phyloP scores from a whole-genome alignment of 2,797 vertebrate genomes.

The Meriones psammophilus region DNA sequence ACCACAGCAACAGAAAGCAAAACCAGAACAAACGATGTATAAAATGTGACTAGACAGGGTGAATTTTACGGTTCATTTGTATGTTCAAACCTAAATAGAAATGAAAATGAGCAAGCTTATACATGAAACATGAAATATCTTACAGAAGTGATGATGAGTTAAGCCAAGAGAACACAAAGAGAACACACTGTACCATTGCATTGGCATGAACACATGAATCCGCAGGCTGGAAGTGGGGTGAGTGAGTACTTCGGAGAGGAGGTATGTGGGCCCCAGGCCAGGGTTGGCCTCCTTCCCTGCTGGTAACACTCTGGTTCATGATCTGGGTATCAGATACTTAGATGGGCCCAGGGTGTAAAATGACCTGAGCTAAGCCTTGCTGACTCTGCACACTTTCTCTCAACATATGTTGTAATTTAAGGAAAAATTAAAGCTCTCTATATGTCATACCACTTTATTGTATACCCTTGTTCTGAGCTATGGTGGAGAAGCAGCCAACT shows the following conservation, averaged over 20 bases:
- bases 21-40: background rate
- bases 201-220: background rate
- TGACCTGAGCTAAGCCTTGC: background rate
- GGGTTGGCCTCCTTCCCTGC: accelerated
- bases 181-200: accelerated
- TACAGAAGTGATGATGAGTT: background rate
- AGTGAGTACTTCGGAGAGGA: background rate
- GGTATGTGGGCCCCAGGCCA: background rate
- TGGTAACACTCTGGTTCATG: background rate
- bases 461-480: constrained; percentile 41
- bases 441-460: background rate
- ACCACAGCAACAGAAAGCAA: background rate
- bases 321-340: background rate
- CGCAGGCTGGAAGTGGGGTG: background rate
- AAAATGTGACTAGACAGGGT: background rate
- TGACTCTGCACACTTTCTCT: background rate
- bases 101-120: background rate
- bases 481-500: constrained; percentile 58
- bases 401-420: background rate
- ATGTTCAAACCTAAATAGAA: background rate
- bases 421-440: background rate
- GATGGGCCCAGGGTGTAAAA: background rate
- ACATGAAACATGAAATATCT: background rate
- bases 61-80: background rate
- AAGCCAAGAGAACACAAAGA: background rate